Percentiles rank a stretch among this genome's conserved stretches.
Evolutionary conservation across 2,113 vertebrate species (phyloP).

Genomic region (Amazona vittata): DNA sequence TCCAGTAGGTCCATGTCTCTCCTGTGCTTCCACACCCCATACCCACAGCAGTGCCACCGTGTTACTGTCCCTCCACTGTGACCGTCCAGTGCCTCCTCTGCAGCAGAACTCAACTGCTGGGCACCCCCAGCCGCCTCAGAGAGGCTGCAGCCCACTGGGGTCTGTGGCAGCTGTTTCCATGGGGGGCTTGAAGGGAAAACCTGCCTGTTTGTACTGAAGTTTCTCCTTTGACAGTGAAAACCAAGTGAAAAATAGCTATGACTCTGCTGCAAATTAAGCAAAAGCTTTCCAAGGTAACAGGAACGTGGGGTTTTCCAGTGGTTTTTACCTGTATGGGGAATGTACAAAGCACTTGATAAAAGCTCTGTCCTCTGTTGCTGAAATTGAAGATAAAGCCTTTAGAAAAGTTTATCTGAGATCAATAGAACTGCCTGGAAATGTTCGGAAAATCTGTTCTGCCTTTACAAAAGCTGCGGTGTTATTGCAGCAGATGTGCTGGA

Average conservation of each 20-base stretch:
- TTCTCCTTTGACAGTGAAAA: not conserved
- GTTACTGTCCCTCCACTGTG: not conserved
- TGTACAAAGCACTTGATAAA: not conserved
- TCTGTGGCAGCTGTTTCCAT: not conserved
- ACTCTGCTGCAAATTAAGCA: not conserved
- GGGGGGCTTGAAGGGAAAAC: not conserved
- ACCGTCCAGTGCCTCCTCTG: not conserved
- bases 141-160: not conserved
- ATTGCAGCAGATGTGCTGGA: not conserved
- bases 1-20: not conserved
- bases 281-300: not conserved
- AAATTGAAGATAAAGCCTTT: not conserved
- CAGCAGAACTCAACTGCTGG: not conserved
- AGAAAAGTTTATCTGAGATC: not conserved
- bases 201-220: not conserved
- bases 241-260: not conserved
- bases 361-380: not conserved
- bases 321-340: not conserved
- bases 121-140: fast-evolving
- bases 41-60: fast-evolving
- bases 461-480: not conserved
- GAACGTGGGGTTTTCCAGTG: fast-evolving
- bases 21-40: not conserved
- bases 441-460: not conserved
- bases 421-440: not conserved